A percentile compares a stretch with the other conserved stretches of the same genome.
Evolutionary conservation across 2,888 invertebrate species (phyloP).

Genomic region (Nemoura dubitans): DNA sequence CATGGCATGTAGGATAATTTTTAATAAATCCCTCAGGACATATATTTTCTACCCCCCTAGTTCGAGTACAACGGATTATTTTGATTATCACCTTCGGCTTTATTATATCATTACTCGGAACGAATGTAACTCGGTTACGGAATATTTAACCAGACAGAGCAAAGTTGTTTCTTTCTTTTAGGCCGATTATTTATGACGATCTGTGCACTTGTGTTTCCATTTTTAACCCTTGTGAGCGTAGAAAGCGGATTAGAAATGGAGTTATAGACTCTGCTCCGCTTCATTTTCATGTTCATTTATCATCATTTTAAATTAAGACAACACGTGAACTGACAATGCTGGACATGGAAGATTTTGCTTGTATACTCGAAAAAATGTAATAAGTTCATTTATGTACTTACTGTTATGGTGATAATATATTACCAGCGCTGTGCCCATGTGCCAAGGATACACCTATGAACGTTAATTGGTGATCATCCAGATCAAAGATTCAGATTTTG

Average conservation of each 20-base stretch:
- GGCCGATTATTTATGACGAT: conserved; percentile 20
- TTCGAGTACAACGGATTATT: conserved; percentile 42
- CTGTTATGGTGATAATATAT: too few species aligned
- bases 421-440: too few species aligned
- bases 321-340: neutral
- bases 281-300: conserved; percentile 34
- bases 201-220: neutral
- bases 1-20: conserved; percentile 47
- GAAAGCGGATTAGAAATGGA: conserved; percentile 15
- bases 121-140: neutral
- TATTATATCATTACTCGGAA: neutral
- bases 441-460: too few species aligned
- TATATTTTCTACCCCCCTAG: conserved; percentile 46
- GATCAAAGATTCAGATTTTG: too few species aligned
- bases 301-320: conserved; percentile 33
- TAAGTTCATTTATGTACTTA: too few species aligned
- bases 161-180: conserved; percentile 19
- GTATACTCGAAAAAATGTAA: too few species aligned
- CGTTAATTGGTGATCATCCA: too few species aligned
- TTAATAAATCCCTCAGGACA: conserved; percentile 50
- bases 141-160: neutral
- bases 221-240: neutral
- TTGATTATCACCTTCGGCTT: conserved; percentile 24
- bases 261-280: conserved; percentile 1
- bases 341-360: too few species aligned